Evolutionary conservation across 2,888 invertebrate genomes (phyloP).

Genomic region (Julus scandinavius): DNA sequence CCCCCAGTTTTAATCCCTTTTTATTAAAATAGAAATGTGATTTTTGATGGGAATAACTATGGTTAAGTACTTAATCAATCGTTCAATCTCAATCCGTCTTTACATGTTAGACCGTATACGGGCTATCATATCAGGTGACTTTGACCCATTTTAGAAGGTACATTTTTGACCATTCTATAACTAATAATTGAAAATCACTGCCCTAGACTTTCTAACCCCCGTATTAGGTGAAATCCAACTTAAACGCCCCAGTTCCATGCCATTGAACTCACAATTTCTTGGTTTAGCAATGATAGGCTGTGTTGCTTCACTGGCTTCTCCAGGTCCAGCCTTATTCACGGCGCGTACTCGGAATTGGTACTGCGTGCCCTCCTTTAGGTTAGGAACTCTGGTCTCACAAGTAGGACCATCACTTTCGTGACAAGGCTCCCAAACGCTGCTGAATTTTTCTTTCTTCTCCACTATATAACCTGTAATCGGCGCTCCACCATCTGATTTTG

Average conservation of each 20-base stretch:
- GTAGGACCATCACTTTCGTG: conserved; percentile 57
- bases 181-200: too few relatives aligned
- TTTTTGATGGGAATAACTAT: too few relatives aligned
- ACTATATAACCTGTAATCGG: conserved; percentile 87
- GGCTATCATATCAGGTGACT: too few relatives aligned
- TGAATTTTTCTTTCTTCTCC: conserved; percentile 87
- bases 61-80: too few relatives aligned
- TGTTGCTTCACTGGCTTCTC: conserved; percentile 72
- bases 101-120: too few relatives aligned
- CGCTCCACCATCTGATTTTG: conserved; percentile 80
- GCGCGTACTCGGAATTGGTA: conserved; percentile 68
- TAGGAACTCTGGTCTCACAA: conserved; percentile 63
- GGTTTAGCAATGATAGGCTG: conserved; percentile 94
- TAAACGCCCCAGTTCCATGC: neutral
- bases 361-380: conserved; percentile 67
- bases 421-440: conserved; percentile 76
- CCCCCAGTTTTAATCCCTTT: too few relatives aligned
- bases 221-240: neutral
- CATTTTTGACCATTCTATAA: too few relatives aligned
- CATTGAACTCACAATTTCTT: conserved; percentile 76
- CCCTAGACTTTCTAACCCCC: neutral
- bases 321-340: conserved; percentile 67
- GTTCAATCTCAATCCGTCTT: too few relatives aligned
- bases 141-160: too few relatives aligned
- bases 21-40: too few relatives aligned